A percentile compares a stretch with the other conserved stretches of the same genome.
Conservation (phyloP, 1,140 invertebrate genomes). For the Notospermus geniculatus region DNA sequence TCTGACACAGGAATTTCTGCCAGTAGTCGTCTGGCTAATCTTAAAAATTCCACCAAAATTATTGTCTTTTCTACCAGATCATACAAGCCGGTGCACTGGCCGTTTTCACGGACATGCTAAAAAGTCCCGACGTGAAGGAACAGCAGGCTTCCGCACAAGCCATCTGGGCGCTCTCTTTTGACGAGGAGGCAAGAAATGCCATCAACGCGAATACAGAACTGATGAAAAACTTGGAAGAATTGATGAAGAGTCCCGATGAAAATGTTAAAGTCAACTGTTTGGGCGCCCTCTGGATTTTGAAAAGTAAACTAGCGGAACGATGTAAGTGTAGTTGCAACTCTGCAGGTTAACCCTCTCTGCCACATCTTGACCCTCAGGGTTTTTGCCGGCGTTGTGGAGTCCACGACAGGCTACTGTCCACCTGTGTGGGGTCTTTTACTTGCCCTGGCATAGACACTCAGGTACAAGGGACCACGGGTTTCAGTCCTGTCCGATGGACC, state of each 20-base stretch:
- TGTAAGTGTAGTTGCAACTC: conserved; percentile 13
- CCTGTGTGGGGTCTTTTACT: too few species aligned
- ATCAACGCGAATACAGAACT: neutral
- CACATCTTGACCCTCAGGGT: too few species aligned
- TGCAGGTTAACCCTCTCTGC: too few species aligned
- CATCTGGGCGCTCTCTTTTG: conserved; percentile 22
- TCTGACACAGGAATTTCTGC: too few species aligned
- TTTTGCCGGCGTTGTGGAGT: too few species aligned
- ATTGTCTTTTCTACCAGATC: conserved; percentile 14
- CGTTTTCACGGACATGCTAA: conserved; percentile 17
- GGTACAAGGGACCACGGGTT: too few species aligned
- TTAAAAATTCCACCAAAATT: too few species aligned
- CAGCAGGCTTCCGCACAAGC: conserved; percentile 18
- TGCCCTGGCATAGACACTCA: too few species aligned
- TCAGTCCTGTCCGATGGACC: too few species aligned
- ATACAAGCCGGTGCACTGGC: conserved; percentile 22
- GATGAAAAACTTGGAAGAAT: neutral
- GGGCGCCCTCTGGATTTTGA: neutral
- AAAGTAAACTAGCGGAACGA: neutral
- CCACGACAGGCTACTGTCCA: too few species aligned
- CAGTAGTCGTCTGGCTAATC: too few species aligned
- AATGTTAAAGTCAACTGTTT: neutral
- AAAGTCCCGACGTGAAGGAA: conserved; percentile 17
- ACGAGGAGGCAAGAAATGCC: neutral
- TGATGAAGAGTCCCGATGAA: neutral